phyloP scores from a whole-genome alignment of 2,113 vertebrate genomes.

The Irena cyanogastra region DNA sequence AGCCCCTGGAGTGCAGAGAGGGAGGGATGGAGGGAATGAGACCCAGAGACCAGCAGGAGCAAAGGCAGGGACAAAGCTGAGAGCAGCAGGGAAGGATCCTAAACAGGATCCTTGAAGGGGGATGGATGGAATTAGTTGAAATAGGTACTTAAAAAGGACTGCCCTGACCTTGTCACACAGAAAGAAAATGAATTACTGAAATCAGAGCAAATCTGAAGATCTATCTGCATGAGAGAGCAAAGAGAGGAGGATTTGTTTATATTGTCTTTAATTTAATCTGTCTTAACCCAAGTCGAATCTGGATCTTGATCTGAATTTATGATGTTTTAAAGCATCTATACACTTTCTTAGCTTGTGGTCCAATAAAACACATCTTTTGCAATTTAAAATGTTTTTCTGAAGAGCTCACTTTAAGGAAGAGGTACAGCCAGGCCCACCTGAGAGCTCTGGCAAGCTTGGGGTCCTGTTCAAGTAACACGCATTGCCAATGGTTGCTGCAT shows the following conservation, averaged over 20 bases:
- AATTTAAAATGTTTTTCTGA: neutral
- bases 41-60: neutral
- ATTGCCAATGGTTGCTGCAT: neutral
- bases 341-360: neutral
- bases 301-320: neutral
- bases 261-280: neutral
- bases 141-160: neutral
- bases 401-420: neutral
- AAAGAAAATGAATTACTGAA: neutral
- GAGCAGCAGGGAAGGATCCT: neutral
- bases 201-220: neutral
- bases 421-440: neutral
- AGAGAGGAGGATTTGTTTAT: neutral
- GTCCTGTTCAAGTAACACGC: neutral
- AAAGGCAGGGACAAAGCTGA: neutral
- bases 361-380: neutral
- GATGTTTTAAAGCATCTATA: neutral
- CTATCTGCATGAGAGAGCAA: neutral
- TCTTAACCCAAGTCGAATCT: neutral
- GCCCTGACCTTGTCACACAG: neutral
- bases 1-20: rapidly evolving
- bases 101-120: neutral
- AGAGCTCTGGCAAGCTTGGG: neutral
- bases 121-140: neutral
- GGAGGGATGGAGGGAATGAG: neutral